phyloP scores from a whole-genome alignment of 2,797 vertebrate genomes.

The Serranus cabrilla region DNA sequence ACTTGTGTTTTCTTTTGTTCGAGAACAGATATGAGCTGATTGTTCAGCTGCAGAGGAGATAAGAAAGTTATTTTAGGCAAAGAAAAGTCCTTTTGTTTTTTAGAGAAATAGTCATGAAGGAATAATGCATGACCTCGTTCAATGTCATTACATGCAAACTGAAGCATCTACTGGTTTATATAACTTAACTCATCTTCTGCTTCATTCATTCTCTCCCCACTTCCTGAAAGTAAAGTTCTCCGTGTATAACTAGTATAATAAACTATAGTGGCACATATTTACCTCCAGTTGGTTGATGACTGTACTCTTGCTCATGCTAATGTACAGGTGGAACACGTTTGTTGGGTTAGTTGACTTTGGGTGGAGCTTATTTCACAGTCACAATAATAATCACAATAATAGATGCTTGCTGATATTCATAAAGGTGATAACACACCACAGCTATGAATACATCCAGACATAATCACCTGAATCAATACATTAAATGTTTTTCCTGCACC shows the following conservation, averaged over 20 bases:
- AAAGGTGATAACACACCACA: background rate
- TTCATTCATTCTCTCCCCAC: conserved; percentile 3
- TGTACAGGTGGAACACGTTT: background rate
- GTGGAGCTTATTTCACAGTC: background rate
- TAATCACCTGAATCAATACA: no score
- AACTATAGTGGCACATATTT: no score
- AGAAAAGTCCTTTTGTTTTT: no score
- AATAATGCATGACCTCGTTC: background rate
- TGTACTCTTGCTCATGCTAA: conserved; percentile 2
- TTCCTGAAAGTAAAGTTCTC: background rate
- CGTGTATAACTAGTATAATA: background rate
- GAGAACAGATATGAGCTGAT: background rate
- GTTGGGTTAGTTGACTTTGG: background rate
- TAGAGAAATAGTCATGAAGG: background rate
- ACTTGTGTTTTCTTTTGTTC: background rate
- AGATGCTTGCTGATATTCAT: background rate
- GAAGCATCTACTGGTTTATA: background rate
- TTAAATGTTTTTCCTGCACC: no score
- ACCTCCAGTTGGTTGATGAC: conserved; percentile 1
- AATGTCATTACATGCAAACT: background rate
- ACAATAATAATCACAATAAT: no score
- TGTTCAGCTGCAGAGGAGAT: background rate
- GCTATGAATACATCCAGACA: no score
- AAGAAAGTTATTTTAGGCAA: background rate
- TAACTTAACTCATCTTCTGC: no score